Percentiles rank a stretch among this genome's conserved stretches.
phyloP scores from a whole-genome alignment of 2,797 vertebrate species.

The Dendrocincla fuliginosa region DNA sequence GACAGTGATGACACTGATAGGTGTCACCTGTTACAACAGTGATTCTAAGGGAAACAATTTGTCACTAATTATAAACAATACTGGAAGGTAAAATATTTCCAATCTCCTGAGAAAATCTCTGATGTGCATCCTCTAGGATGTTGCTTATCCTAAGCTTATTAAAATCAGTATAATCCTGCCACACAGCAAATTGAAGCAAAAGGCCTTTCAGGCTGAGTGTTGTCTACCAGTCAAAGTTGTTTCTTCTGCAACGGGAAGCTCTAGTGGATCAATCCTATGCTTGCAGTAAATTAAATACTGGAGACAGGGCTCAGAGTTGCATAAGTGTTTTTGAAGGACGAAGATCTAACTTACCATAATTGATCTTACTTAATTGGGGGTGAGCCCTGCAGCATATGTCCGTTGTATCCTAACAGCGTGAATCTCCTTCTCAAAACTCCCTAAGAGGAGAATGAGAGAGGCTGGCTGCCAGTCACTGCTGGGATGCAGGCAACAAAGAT shows the following conservation, averaged over 20 bases:
- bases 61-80: background rate
- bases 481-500: background rate
- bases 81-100: background rate
- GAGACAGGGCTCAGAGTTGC: background rate
- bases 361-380: background rate
- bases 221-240: background rate
- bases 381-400: background rate
- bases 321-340: background rate
- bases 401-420: background rate
- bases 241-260: background rate
- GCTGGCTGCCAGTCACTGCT: background rate
- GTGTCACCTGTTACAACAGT: background rate
- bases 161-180: background rate
- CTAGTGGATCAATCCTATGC: background rate
- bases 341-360: background rate
- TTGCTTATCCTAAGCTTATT: background rate
- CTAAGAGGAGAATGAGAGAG: background rate
- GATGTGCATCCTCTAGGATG: background rate
- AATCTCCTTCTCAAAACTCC: background rate
- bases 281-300: background rate
- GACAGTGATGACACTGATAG: background rate
- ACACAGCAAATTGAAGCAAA: background rate
- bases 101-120: background rate
- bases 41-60: background rate
- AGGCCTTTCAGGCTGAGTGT: background rate